A percentile compares a stretch with the other conserved stretches of the same genome.
These are phyloP conservation scores for Drosophila orosa DNA, from an alignment of 1,140 invertebrate species.

Conservation along the genomic window DNA sequence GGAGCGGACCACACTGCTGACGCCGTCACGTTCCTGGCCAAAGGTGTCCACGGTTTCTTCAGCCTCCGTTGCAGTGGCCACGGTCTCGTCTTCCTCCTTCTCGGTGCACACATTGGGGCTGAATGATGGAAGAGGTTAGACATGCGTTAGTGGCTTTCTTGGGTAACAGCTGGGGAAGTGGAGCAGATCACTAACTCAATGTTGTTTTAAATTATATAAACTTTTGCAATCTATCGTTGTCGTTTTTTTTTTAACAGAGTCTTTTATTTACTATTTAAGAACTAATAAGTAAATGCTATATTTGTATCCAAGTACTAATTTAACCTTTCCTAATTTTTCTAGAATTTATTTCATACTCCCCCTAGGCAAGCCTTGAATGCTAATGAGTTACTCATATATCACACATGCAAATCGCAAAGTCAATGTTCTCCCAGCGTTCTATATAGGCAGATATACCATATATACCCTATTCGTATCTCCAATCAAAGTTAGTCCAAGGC, in stretches of 20 bases:
- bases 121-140: neutral
- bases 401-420: conserved; percentile 50
- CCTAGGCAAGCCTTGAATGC: conserved; percentile 4
- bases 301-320: conserved; percentile 9
- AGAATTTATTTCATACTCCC: conserved; percentile 4
- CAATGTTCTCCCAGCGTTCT: conserved; percentile 44
- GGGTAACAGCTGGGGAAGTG: conserved; percentile 1
- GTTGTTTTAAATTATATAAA: too few species aligned
- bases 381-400: conserved; percentile 46
- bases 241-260: neutral
- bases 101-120: conserved; percentile 81
- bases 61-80: conserved; percentile 60
- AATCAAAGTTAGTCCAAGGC: conserved; percentile 44
- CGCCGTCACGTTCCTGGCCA: conserved; percentile 73
- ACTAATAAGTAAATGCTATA: conserved; percentile 2
- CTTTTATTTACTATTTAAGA: neutral
- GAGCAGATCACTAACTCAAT: neutral
- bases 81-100: conserved; percentile 69
- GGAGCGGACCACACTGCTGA: conserved; percentile 57
- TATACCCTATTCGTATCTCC: conserved; percentile 14
- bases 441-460: conserved; percentile 2
- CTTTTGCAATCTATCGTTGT: neutral
- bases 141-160: conserved; percentile 2
- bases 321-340: neutral
- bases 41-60: conserved; percentile 77